Conservation (phyloP, 2,113 vertebrate species). For the Uria lomvia region DNA sequence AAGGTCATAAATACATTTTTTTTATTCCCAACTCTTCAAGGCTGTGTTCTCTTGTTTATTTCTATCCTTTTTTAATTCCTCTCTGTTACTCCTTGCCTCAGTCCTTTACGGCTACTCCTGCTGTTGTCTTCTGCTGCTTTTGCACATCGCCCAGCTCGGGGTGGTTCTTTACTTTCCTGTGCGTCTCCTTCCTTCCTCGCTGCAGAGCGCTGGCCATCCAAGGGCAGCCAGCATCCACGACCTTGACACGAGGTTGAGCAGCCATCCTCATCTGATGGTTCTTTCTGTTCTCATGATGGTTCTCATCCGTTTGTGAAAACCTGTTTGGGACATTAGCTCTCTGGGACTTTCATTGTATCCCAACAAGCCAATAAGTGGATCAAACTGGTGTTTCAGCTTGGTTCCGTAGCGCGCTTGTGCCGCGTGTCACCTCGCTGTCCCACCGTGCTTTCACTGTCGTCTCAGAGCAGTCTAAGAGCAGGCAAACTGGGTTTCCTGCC, state of each 20-base stretch:
- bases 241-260: neutral
- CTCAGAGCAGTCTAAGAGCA: neutral
- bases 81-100: neutral
- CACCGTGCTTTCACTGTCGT: accelerated
- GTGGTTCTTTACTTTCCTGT: neutral
- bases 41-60: neutral
- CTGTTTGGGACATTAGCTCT: neutral
- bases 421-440: neutral
- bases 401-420: neutral
- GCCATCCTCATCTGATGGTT: neutral
- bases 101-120: neutral
- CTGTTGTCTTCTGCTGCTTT: neutral
- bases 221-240: neutral
- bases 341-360: neutral
- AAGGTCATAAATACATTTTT: neutral
- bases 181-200: neutral
- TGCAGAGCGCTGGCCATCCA: neutral
- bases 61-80: neutral
- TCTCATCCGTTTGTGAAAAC: neutral
- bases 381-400: neutral
- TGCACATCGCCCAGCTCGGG: neutral
- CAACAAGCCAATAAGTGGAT: neutral
- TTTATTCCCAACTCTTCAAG: neutral
- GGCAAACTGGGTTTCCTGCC: neutral
- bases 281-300: neutral